phyloP scores from a whole-genome alignment of 2,797 vertebrate species.

The Gymnopithys bicolor region DNA sequence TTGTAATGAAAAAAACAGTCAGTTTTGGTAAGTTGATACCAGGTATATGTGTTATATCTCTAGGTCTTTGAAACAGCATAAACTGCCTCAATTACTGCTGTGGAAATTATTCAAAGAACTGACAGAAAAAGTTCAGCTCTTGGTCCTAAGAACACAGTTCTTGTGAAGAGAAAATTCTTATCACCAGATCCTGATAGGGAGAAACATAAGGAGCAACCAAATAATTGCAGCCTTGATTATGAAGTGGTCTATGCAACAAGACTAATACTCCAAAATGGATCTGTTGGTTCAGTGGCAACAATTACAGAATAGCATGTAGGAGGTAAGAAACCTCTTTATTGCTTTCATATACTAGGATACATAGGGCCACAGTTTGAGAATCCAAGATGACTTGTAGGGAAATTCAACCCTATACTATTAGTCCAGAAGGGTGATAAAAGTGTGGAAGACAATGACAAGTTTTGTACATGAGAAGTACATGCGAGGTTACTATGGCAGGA shows the following conservation, averaged over 20 bases:
- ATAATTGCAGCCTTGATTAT: background rate
- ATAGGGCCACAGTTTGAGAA: background rate
- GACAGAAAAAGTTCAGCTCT: background rate
- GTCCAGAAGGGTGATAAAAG: background rate
- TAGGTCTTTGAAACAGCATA: background rate
- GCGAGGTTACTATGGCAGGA: background rate
- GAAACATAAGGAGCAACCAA: background rate
- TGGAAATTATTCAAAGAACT: background rate
- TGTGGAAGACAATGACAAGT: background rate
- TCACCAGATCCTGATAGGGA: background rate
- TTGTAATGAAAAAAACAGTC: background rate
- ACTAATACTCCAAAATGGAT: slow-evolving; percentile 10
- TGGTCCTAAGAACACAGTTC: background rate
- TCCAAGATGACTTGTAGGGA: background rate
- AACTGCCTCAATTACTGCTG: background rate
- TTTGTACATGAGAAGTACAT: background rate
- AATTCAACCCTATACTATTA: background rate
- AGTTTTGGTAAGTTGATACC: background rate
- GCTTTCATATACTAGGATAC: background rate
- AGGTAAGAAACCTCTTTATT: slow-evolving; percentile 8
- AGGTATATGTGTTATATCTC: background rate
- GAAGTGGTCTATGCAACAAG: background rate
- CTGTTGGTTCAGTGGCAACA: background rate
- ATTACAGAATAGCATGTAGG: background rate
- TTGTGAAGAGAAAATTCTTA: background rate